Evolutionary conservation across 1,140 invertebrate species (phyloP), one percentile per base, ranked within the genome.

Genomic region (Onthophagus taurus): DNA sequence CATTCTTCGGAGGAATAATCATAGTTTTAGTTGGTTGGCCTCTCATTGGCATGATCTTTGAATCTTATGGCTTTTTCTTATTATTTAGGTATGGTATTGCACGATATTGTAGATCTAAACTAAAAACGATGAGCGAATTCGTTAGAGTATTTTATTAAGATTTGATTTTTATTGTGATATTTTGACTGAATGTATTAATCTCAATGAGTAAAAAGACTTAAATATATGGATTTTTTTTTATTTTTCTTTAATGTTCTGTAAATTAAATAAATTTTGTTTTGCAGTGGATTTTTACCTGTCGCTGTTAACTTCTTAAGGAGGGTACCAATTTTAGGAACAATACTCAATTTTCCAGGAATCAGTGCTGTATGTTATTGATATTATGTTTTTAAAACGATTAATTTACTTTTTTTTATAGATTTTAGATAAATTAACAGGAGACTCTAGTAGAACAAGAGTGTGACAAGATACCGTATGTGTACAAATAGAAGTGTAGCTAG

Each of bases 11-110:
- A 14, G 97, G 97, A 4, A 91, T 99, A 51, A 66, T 85, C 3
- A 74, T 97, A 38, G 94, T 99, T 16, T 70, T 99, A n/a, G 59
- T 97, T 29, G 95, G 96, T 23, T 99, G 87, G 82, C 94, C 96
- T 2, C 70, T 99, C 35, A 66, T 97, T 53, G 96, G 96, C 42
- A 99, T 99, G 87, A 74, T 93, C 31, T 73, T 97, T 56, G 96
- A 99, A 76, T 79, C 84, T 17, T 90, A 89, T 69, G 87, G 87
- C 44, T 90, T 90, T 61, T 65, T 89, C 43, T 65, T 88, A 35
- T 63, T 91, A 29, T 91, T 89, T 61, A 84, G 77, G 78, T 80
- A 68, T 38, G 31, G 30, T 31, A 18, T 16, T n/a, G n/a, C n/a
- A n/a, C n/a, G n/a, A n/a, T n/a, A n/a, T n/a, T n/a, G n/a, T n/a